Percentiles rank a stretch among this genome's conserved stretches.
Evolutionary conservation across 2,113 vertebrate species (phyloP).

Genomic region (Mola mola): DNA sequence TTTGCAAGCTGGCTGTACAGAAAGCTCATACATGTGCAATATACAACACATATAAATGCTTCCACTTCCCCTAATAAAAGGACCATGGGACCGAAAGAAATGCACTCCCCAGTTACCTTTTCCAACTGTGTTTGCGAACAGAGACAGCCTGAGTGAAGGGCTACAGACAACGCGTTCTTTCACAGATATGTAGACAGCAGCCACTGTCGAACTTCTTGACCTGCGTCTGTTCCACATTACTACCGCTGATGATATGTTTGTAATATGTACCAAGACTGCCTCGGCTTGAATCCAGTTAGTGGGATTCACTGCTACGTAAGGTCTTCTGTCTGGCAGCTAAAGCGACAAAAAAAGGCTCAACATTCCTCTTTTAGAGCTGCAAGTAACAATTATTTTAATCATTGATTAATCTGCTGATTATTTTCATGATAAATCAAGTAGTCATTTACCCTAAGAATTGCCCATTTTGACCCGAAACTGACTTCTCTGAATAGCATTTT

Average conservation of each 20-base stretch:
- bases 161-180: conserved; percentile 46
- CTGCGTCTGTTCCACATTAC: conserved; percentile 55
- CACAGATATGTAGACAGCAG: conserved; percentile 28
- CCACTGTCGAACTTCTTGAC: conserved; percentile 14
- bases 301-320: neutral
- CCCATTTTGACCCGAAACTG: too few relatives aligned
- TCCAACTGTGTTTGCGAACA: conserved; percentile 34
- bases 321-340: neutral
- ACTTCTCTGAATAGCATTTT: too few relatives aligned
- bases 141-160: neutral
- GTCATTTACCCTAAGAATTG: too few relatives aligned
- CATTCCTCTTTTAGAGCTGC: too few relatives aligned
- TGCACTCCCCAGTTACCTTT: conserved; percentile 32
- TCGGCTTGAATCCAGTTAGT: conserved; percentile 12
- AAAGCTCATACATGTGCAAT: conserved; percentile 14
- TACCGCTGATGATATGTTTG: conserved; percentile 38
- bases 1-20: conserved; percentile 31
- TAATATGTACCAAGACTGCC: conserved; percentile 14
- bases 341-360: neutral
- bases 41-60: conserved; percentile 47
- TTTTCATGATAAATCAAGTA: too few relatives aligned
- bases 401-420: too few relatives aligned
- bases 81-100: conserved; percentile 31
- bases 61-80: conserved; percentile 38
- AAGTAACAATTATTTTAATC: too few relatives aligned